Conservation (phyloP, 2,797 vertebrate species). For the Microtus agrestis region DNA sequence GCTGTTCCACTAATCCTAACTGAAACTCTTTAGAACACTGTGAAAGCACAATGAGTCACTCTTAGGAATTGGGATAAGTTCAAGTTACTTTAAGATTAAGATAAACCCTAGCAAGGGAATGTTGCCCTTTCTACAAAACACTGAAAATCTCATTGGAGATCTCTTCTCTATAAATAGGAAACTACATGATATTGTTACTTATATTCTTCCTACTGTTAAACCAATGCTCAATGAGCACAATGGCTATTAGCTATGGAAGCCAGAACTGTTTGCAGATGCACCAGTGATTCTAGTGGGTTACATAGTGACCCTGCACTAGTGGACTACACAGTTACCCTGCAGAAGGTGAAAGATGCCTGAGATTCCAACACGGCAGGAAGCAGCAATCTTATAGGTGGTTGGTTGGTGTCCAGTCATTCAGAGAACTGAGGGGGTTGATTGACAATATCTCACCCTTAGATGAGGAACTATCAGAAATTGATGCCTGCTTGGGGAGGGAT, state of each 20-base stretch:
- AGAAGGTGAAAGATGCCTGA: background rate
- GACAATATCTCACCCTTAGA: too few species aligned
- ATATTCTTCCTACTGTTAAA: background rate
- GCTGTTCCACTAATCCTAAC: background rate
- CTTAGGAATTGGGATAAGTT: background rate
- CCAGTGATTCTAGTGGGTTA: background rate
- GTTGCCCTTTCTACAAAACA: background rate
- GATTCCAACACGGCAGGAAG: background rate
- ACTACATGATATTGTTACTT: background rate
- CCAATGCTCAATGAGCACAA: background rate
- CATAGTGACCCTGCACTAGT: background rate
- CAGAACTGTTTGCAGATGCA: background rate
- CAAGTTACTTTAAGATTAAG: constrained; percentile 36
- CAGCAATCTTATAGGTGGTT: background rate
- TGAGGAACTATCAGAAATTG: background rate
- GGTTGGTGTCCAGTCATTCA: background rate
- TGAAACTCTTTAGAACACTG: background rate
- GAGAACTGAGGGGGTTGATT: background rate
- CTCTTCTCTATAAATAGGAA: constrained; percentile 21
- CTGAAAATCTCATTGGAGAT: background rate
- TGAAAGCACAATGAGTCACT: background rate
- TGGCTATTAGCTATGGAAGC: background rate
- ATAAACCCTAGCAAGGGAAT: background rate
- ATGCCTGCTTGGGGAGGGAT: background rate
- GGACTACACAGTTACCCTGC: background rate